These are phyloP conservation scores for Okamejei kenojei DNA, from an alignment of 2,797 vertebrate species.

Conservation along the genomic window DNA sequence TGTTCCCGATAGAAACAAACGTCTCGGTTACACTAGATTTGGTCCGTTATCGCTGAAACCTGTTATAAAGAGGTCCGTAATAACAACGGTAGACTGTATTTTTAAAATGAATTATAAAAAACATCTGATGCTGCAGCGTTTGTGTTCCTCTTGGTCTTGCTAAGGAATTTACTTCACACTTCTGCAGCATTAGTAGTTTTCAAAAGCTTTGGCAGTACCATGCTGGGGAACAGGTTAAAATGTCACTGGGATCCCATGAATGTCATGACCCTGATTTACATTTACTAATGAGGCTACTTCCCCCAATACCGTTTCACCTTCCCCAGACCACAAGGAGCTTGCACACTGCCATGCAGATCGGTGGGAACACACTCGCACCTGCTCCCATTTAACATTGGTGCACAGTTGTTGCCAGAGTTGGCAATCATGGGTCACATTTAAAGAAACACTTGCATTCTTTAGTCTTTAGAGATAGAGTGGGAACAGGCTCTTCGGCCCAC, in stretches of 20 bases:
- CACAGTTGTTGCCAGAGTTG: not conserved
- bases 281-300: not conserved
- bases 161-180: not conserved
- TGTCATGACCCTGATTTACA: not conserved
- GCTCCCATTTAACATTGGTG: not conserved
- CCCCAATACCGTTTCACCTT: not conserved
- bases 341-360: not conserved
- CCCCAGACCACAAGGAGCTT: not conserved
- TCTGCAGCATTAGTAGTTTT: not conserved
- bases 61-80: too few species aligned
- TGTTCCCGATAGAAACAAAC: too few species aligned
- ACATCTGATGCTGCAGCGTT: not conserved
- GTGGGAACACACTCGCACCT: not conserved
- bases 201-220: not conserved
- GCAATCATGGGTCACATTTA: not conserved
- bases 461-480: too few species aligned
- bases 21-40: too few species aligned
- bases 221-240: not conserved
- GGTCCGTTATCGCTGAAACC: too few species aligned
- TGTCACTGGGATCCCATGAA: not conserved
- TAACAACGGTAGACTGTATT: too few species aligned
- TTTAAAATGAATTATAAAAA: not conserved
- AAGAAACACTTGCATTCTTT: not conserved
- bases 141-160: not conserved
- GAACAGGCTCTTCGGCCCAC: too few species aligned